Evolutionary conservation across 2,888 invertebrate genomes (phyloP).

Genomic region (Trichopoda pennipes): DNA sequence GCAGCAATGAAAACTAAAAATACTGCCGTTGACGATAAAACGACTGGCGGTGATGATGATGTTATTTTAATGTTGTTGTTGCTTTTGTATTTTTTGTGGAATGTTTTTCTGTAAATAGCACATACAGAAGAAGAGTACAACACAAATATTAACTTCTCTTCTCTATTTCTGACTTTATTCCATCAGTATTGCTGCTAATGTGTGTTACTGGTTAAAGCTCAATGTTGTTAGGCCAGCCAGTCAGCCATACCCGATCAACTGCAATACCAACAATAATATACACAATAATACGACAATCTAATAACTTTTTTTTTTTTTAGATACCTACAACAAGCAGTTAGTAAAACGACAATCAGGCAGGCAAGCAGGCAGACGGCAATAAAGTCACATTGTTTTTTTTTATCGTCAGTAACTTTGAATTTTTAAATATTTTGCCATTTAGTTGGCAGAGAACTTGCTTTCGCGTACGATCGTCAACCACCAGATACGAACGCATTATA

Average conservation of each 20-base stretch:
- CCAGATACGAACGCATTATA: conserved; percentile 43
- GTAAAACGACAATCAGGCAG: conserved; percentile 25
- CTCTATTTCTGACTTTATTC: conserved; percentile 47
- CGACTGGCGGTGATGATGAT: conserved; percentile 29
- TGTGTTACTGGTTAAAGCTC: conserved; percentile 63
- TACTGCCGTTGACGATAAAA: conserved; percentile 30
- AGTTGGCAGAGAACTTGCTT: conserved; percentile 77
- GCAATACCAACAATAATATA: conserved; percentile 45
- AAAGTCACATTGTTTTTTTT: conserved; percentile 56
- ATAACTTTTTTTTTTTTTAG: conserved; percentile 48
- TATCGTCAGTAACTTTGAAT: conserved; percentile 65
- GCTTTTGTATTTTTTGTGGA: conserved; percentile 21
- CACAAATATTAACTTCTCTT: conserved; percentile 18
- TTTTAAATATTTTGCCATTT: conserved; percentile 72
- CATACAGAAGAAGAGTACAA: too few relatives aligned
- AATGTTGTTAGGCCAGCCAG: conserved; percentile 62
- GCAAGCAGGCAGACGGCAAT: conserved; percentile 35
- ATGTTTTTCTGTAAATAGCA: conserved; percentile 15
- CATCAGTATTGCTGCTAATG: not conserved
- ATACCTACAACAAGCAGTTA: conserved; percentile 10
- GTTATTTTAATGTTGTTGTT: conserved; percentile 6
- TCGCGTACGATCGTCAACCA: conserved; percentile 73
- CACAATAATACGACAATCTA: conserved; percentile 42
- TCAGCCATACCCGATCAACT: conserved; percentile 59
- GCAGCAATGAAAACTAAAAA: conserved; percentile 14